Base-by-base conservation (phyloP, 1,140 invertebrate genomes). In the Parapsyche elsis region DNA sequence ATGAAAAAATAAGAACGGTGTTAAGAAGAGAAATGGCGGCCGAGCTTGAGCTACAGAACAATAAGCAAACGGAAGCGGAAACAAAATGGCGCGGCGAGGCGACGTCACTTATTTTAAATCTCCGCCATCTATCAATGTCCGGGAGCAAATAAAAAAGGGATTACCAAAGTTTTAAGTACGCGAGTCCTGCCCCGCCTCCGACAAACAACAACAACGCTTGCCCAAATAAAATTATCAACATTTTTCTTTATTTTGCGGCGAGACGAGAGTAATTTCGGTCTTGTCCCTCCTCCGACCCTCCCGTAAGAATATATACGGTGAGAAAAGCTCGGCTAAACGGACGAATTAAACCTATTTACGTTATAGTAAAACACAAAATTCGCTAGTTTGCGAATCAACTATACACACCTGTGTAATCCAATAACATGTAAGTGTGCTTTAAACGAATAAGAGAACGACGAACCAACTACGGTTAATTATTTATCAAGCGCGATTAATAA, bases 141-240 rank as follows among this genome's bases (percentile, higher is more conserved):
- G 30, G 45, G 61, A 71, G 45, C 61, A 71, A 78, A 78, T 78
- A 78, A 78, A 78, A 78, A 78, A 78, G 76, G 76, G 76, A 78
- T 78, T 78, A 71, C 76, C 45, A 23, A 78, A 78, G 67, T 71
- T 78, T 78, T 78, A 78, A 71, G 57, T 77, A 76, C 74, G 46
- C 44, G 70, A 9, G 70, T n/a, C 14, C 26, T 2, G 26, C 9
- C 26, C 12, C 70, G n/a, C 24, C 14, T n/a, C 30, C 30, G 30
- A 38, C 30, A 38, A 74, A 74, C 38, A 74, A 53, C 71, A 26
- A 26, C 38, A 53, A 53, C 53, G 71, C 71, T 49, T 53, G 71
- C 71, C 59, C 75, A 77, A 77, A 77, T 64, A 77, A 77, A 77
- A 77, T 77, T 77, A 77, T 77, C 75, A 77, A 64, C 75, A 77